Evolutionary conservation across 30 jellyfish, hydroid and myxozoan species (phyloP), one percentile per base, ranked within the genome.

Genomic region (Morbakka virulenta): DNA sequence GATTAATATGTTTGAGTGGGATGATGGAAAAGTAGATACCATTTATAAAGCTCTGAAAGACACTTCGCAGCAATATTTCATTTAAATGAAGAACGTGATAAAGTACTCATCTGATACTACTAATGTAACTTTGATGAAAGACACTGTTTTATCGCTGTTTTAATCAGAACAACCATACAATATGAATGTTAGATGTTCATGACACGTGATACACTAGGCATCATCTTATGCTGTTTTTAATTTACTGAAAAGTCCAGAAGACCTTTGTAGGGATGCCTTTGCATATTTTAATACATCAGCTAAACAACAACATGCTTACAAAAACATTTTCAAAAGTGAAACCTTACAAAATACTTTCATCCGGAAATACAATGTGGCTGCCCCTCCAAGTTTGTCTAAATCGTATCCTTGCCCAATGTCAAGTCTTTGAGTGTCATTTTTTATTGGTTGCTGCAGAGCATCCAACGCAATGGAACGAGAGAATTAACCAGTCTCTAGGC

Each of bases 361-460:
- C 83, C 4, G 91, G 73, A 0, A 76, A 79, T 25, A 79, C 84
- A 65, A 65, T 76, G 53, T 79, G 84, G 91, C 83, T n/a, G n/a
- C n/a, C n/a, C n/a, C n/a, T n/a, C 29, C 84, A 79, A 67, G 76
- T 67, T 17, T 79, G 91, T 49, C 68, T 79, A 77, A 66, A 79
- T 25, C 28, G 84, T 21, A 69, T 79, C 50, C 35, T 79, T 28
- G 77, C 67, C 28, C 84, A 65, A 50, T 79, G 24, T 32, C 73
- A 79, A 6, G 90, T 83, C 3, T 67, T 79, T 28, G 32, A 50
- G 83, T 75, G 27, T 33, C 29, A 79, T 30, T 79, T 65, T 35
- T 0, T 52, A 35, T 12, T 66, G 17, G 75, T 33, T 24, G 77
- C 69, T 24, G 34, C 33, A 1, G 78, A 70, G 67, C 80, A 81